Conservation (phyloP, 2,888 invertebrate genomes). For the Apomyelois bistriatella region DNA sequence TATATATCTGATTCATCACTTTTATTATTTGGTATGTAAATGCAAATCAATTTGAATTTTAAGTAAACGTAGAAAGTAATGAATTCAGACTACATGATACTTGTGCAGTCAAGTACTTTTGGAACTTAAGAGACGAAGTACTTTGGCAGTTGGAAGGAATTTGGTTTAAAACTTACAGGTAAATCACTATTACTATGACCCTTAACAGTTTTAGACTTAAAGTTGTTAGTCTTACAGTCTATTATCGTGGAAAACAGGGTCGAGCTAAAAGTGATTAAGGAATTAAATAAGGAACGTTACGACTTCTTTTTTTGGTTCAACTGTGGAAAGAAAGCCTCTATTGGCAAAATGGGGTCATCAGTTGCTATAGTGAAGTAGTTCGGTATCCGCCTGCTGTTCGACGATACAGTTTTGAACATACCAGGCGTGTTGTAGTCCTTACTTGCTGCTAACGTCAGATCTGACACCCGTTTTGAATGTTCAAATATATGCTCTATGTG, state of each 20-base stretch:
- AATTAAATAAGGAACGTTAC: constrained; percentile 51
- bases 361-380: constrained; percentile 87
- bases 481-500: constrained; percentile 66
- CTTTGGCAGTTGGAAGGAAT: constrained; percentile 71
- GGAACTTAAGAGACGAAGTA: constrained; percentile 22
- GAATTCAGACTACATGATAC: neutral
- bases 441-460: constrained; percentile 86
- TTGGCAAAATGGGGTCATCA: constrained; percentile 88
- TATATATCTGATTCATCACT: neutral
- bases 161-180: constrained; percentile 49
- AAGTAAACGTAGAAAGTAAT: constrained; percentile 2
- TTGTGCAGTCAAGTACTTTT: constrained; percentile 24
- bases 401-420: constrained; percentile 84
- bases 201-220: no score
- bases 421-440: constrained; percentile 86
- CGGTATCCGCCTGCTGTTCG: constrained; percentile 81
- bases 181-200: no score
- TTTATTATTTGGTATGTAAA: constrained; percentile 7
- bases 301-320: constrained; percentile 81
- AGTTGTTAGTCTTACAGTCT: no score
- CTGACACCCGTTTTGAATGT: constrained; percentile 85
- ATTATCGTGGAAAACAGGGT: no score
- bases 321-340: constrained; percentile 90
- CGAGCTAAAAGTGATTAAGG: no score
- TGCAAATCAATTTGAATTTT: constrained; percentile 8